A percentile compares a stretch with the other conserved stretches of the same genome.
Evolutionary conservation across 2,797 vertebrate species (phyloP).

Genomic region (Mallotus villosus): DNA sequence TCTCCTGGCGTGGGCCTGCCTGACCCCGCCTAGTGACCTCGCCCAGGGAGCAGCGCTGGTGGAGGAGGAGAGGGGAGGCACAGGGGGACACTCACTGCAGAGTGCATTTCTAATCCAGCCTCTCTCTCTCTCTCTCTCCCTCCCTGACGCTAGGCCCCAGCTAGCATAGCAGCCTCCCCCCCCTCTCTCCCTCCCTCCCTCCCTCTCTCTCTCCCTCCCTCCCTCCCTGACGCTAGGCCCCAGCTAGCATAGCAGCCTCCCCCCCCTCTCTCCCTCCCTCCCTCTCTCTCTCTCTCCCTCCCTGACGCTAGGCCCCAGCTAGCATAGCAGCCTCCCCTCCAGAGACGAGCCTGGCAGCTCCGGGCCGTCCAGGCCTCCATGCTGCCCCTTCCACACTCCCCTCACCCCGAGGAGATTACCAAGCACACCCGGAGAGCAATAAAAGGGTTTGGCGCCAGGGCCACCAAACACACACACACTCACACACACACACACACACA

Average conservation of each 20-base stretch:
- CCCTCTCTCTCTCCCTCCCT: no score
- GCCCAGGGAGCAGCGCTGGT: conserved; percentile 12
- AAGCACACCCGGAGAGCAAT: conserved; percentile 44
- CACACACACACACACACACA: no score
- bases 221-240: no score
- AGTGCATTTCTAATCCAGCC: no score
- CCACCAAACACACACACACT: no score
- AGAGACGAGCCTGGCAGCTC: conserved; percentile 32
- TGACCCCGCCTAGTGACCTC: conserved; percentile 3
- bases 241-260: no score
- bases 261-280: no score
- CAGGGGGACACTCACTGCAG: not conserved
- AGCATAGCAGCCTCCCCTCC: conserved; percentile 1
- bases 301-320: conserved; percentile 23
- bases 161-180: no score
- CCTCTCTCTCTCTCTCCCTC: not conserved
- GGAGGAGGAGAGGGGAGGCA: not conserved
- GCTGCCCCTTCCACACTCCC: not conserved
- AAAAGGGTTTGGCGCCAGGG: conserved; percentile 56
- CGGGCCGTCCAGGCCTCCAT: not conserved
- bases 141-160: no score
- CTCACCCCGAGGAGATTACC: conserved; percentile 32
- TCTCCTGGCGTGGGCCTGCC: conserved; percentile 3
- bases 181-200: no score
- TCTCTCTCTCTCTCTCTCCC: no score